phyloP scores from a whole-genome alignment of 1,140 invertebrate species.

The Nasonia vitripennis region DNA sequence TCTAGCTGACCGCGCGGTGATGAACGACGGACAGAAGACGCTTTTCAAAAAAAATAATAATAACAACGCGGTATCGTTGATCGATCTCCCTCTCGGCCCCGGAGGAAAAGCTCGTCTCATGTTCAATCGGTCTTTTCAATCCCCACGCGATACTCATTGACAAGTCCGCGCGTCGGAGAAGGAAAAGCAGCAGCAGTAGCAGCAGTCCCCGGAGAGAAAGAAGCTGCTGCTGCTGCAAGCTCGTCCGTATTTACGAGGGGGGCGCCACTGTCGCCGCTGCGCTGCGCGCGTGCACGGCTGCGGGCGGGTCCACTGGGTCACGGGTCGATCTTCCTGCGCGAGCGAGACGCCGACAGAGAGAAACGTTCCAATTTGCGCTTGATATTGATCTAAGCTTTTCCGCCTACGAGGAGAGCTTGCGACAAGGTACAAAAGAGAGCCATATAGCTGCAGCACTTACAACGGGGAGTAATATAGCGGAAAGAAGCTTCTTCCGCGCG shows the following conservation, averaged over 20 bases:
- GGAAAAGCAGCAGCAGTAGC: not conserved
- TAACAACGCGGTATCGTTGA: not conserved
- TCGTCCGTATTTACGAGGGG: conserved; percentile 58
- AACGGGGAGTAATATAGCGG: no score
- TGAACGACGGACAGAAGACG: no score
- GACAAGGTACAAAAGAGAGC: not conserved
- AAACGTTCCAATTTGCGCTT: conserved; percentile 73
- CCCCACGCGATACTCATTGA: not conserved
- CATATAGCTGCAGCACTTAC: no score
- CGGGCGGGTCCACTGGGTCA: conserved; percentile 73
- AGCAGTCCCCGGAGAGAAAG: not conserved
- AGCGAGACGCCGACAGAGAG: conserved; percentile 61
- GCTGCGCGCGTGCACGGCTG: conserved; percentile 37
- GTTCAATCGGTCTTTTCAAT: not conserved
- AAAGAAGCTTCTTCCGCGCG: no score
- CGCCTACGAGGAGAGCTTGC: conserved; percentile 55
- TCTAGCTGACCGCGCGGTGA: no score
- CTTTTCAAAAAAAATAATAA: no score
- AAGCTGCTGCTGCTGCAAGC: not conserved
- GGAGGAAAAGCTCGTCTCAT: not conserved
- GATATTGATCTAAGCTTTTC: conserved; percentile 74
- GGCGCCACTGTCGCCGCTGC: conserved; percentile 62
- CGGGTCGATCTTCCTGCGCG: conserved; percentile 65
- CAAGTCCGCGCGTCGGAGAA: not conserved
- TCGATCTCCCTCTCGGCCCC: not conserved